These are phyloP conservation scores for Crioceris asparagi DNA, from an alignment of 2,888 invertebrate genomes.

Conservation along the genomic window DNA sequence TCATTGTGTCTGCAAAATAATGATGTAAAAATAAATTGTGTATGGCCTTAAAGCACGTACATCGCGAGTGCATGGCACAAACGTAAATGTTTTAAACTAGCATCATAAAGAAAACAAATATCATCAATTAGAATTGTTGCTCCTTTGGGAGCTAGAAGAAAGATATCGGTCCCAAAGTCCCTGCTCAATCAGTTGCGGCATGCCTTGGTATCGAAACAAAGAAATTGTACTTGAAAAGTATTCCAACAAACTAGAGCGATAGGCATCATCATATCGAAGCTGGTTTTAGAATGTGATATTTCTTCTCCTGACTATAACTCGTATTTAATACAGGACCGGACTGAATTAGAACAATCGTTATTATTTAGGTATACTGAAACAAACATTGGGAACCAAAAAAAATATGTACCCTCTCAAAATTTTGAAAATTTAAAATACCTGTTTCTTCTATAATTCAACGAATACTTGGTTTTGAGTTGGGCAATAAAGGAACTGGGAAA, in stretches of 20 bases:
- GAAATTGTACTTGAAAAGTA: constrained; percentile 38
- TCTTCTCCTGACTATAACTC: constrained; percentile 27
- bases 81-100: constrained; percentile 21
- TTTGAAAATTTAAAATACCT: too few species aligned
- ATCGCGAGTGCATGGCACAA: constrained; percentile 12
- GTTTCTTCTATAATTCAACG: too few species aligned
- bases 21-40: too few species aligned
- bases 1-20: too few species aligned
- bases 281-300: constrained; percentile 33
- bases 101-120: constrained; percentile 28
- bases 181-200: constrained; percentile 38
- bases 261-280: constrained; percentile 34
- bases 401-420: too few species aligned
- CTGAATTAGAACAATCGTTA: too few species aligned
- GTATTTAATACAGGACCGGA: constrained; percentile 2
- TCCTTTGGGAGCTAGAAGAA: constrained; percentile 27
- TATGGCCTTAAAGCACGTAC: too few species aligned
- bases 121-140: constrained; percentile 32
- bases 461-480: too few species aligned
- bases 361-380: too few species aligned
- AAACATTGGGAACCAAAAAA: too few species aligned
- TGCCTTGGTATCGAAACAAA: constrained; percentile 35
- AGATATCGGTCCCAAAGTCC: constrained; percentile 33
- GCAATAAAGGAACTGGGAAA: too few species aligned
- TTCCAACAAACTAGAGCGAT: constrained; percentile 35